These are phyloP conservation scores for Zele albiditarsus DNA, from an alignment of 2,888 invertebrate species.

Conservation along the genomic window DNA sequence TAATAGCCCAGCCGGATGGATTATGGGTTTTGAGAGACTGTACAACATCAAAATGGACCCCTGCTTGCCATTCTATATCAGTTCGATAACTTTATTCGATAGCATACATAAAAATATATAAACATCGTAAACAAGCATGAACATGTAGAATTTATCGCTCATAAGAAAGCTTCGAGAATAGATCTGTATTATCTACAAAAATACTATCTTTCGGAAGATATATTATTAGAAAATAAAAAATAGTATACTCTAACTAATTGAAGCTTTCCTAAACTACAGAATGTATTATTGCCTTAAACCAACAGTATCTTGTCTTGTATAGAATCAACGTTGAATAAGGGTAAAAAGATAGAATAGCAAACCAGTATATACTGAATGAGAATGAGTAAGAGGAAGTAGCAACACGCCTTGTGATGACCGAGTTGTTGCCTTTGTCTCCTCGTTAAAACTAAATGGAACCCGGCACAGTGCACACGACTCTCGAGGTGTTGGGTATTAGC, in stretches of 20 bases:
- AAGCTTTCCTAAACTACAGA: no score
- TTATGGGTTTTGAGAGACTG: constrained; percentile 51
- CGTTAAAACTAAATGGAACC: constrained; percentile 59
- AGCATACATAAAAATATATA: constrained; percentile 25
- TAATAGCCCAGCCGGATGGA: constrained; percentile 62
- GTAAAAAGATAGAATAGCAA: not conserved
- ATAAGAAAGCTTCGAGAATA: not conserved
- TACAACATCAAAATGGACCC: constrained; percentile 38
- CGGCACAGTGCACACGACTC: constrained; percentile 34
- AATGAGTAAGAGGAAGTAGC: constrained; percentile 19
- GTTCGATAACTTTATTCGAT: constrained; percentile 63
- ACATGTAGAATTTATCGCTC: constrained; percentile 25
- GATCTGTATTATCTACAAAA: no score
- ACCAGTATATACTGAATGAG: not conserved
- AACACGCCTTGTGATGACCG: constrained; percentile 48
- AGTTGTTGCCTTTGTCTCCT: constrained; percentile 54
- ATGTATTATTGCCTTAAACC: no score
- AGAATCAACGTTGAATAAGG: not conserved
- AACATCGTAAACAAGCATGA: not conserved
- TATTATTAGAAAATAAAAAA: no score
- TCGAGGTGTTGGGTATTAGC: constrained; percentile 50
- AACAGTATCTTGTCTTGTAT: not conserved
- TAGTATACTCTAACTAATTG: no score
- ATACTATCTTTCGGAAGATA: no score
- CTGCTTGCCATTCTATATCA: constrained; percentile 52